Conservation (phyloP, 1,140 invertebrate genomes). For the Andrena cerasifolii region DNA sequence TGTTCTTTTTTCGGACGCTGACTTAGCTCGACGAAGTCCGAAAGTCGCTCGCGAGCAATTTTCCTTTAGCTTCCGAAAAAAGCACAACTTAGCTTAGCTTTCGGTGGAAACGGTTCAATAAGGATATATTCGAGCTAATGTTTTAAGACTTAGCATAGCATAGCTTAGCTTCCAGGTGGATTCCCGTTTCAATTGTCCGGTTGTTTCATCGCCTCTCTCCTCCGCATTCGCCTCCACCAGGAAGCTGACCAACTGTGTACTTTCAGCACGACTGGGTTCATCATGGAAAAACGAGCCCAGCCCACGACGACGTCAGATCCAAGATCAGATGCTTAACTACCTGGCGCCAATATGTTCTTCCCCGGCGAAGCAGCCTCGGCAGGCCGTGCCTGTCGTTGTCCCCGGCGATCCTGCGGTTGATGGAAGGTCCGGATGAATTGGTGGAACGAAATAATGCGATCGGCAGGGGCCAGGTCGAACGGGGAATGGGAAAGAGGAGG, state of each 20-base stretch:
- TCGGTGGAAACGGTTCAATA: too few relatives aligned
- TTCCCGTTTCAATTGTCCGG: too few relatives aligned
- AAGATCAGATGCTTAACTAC: constrained; percentile 28
- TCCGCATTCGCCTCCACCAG: too few relatives aligned
- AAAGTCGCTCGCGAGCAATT: too few relatives aligned
- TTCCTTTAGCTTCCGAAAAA: too few relatives aligned
- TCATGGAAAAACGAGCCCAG: neutral
- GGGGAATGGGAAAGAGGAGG: constrained; percentile 15
- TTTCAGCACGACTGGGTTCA: neutral
- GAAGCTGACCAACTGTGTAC: neutral
- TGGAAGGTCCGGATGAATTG: constrained; percentile 42
- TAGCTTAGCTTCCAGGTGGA: too few relatives aligned
- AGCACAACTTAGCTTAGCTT: too few relatives aligned
- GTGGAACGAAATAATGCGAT: constrained; percentile 51
- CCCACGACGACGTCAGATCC: neutral
- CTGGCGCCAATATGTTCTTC: neutral
- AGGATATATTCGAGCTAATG: too few relatives aligned
- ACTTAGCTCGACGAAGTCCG: too few relatives aligned
- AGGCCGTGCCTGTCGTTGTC: constrained; percentile 6
- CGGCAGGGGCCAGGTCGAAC: neutral
- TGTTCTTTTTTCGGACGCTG: too few relatives aligned
- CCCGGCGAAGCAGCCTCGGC: neutral
- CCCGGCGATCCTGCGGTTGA: constrained; percentile 30
- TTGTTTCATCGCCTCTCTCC: neutral
- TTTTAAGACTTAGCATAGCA: too few relatives aligned